Evolutionary conservation across 2,113 vertebrate species (phyloP), one percentile per base, ranked within the genome.

Genomic region (Oncorhynchus nerka): DNA sequence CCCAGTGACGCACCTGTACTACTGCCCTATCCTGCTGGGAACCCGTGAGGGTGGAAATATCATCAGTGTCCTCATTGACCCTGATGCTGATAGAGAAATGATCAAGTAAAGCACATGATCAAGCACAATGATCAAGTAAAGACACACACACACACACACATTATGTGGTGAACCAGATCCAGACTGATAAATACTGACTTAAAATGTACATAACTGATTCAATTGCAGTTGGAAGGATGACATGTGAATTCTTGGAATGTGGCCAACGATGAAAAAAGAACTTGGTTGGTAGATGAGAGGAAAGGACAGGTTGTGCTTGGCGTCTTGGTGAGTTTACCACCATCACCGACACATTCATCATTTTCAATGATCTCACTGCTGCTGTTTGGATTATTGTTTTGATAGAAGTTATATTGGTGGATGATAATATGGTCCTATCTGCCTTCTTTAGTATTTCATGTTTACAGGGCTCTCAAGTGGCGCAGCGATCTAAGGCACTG

Each of bases 301-400:
- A 0, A 32, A 0, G 57, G 48, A 12, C 0, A 57, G 0, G 1
- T 90, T 67, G 0, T 1, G 0, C 5, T 94, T 4, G 83, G 84
- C 26, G 91, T 92, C 32, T 0, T 88, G 11, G 92, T 94, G 74
- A 88, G 91, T 86, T 75, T 75, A 16, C 39, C 22, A 66, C 5
- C 4, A 64, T 19, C 22, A 34, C 13, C 2, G 7, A 34, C 30
- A 68, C 30, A 68, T 26, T 34, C 3, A n/a, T 28, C 28, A 19
- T 5, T 30, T 5, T 68, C 5, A 68, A 7, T 32, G 30, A 28
- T 26, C 24, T 32, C 65, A 30, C 26, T 57, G 19, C 7, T 62
- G 19, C 59, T n/a, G 59, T 13, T 62, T 62, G 19, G 20, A 62
- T 62, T 11, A 22, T 8, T 20, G 59, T n/a, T 62, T 62, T 8